Base-by-base conservation (phyloP, 2,797 vertebrate species). In the Steatocranus sp. region DNA sequence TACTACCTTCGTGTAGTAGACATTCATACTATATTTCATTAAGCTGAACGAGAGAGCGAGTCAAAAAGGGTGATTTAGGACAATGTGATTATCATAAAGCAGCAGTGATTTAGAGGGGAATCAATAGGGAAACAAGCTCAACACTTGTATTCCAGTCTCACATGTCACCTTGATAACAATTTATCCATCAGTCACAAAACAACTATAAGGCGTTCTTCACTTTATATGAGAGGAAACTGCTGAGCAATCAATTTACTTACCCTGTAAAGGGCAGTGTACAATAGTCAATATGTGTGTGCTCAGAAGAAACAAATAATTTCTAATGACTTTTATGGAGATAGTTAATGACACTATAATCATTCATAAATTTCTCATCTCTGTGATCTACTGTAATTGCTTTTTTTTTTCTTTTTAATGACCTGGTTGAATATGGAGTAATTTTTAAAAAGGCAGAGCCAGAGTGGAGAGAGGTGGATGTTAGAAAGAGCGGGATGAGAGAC, bases 51-150 rank as follows among this genome's bases (percentile, higher is more conserved):
- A 48, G 56, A 61, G 58, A 27, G 84, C 53, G 53, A 63, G 84
- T 75, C 48, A 61, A 89, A 79, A 27, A 79, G 63, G 77, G 43
- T 85, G 92, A 92, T 93, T 91, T 91, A 93, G 14, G 48, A 30
- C 15, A 2, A 54, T 2, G 23, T 17, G 54, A 80, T 89, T 84
- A 87, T 83, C 78, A 82, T 75, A 70, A 17, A 41, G 75, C 85
- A 4, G 89, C 73, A 51, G 9, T 70, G 78, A 77, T 32, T 75
- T 82, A 38, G 79, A 78, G 77, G 51, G 46, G 48, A 78, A 30
- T 85, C 86, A 68, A 91, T 83, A 58, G 41, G 50, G 61, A 50
- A 83, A 85, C 84, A 80, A 41, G 54, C 91, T 93, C 91, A 85
- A 91, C 93, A 86, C 76, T 75, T 83, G 81, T 51, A 81, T 12